Conservation (phyloP, 1,140 invertebrate genomes). For the Dreissena rostriformis region DNA sequence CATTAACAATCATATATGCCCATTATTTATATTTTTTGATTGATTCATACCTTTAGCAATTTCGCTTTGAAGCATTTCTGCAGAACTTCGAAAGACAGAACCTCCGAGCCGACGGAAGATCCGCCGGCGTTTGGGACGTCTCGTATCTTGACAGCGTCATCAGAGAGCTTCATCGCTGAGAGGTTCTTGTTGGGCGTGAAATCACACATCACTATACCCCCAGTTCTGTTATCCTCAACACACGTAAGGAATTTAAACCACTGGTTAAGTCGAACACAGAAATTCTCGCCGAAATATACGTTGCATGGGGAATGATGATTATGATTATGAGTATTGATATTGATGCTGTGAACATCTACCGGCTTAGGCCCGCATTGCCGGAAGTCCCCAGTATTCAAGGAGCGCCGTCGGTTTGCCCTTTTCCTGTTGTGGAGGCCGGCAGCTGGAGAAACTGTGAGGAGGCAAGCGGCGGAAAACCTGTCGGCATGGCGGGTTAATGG, state of each 20-base stretch:
- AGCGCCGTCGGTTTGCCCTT: constrained; percentile 8
- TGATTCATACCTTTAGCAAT: constrained; percentile 71
- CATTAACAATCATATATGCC: no score
- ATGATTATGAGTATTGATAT: neutral
- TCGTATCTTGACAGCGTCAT: constrained; percentile 61
- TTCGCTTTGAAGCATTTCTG: constrained; percentile 72
- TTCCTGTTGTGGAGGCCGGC: constrained; percentile 63
- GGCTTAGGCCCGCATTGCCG: neutral
- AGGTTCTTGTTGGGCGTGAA: constrained; percentile 65
- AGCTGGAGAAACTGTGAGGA: constrained; percentile 45
- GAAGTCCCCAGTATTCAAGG: constrained; percentile 32
- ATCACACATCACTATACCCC: constrained; percentile 67
- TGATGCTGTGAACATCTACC: neutral
- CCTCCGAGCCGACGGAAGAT: constrained; percentile 77
- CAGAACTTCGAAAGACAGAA: constrained; percentile 78
- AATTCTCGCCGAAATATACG: constrained; percentile 71
- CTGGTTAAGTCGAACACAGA: constrained; percentile 64
- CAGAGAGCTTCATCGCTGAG: constrained; percentile 68
- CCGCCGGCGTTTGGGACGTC: constrained; percentile 78
- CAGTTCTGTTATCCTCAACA: constrained; percentile 58
- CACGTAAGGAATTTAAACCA: constrained; percentile 65
- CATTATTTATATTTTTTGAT: no score
- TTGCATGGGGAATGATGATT: constrained; percentile 54
- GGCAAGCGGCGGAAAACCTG: constrained; percentile 52
- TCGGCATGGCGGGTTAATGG: constrained; percentile 7